Percentiles rank a stretch among this genome's conserved stretches.
Evolutionary conservation across 2,113 vertebrate genomes (phyloP).

Genomic region (Callorhinus ursinus): DNA sequence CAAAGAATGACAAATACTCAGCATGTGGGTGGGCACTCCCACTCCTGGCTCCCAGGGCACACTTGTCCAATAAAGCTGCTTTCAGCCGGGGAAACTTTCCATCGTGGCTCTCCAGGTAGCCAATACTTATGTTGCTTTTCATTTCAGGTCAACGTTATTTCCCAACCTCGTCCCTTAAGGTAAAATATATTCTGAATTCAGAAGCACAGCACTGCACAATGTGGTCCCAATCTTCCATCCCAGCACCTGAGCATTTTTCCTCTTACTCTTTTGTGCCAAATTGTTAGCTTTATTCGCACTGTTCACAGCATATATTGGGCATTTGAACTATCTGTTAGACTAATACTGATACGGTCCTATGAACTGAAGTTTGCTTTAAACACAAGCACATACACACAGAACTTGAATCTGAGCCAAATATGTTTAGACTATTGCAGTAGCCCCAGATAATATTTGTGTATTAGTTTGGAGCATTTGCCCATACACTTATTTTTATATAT

Average conservation of each 20-base stretch:
- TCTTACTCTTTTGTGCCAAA: not conserved
- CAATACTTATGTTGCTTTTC: not conserved
- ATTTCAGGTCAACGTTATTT: not conserved
- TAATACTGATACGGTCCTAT: not conserved
- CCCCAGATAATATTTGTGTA: not conserved
- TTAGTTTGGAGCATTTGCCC: not conserved
- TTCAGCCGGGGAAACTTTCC: not conserved
- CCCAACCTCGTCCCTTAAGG: not conserved
- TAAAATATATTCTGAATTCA: not conserved
- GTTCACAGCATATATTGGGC: not conserved
- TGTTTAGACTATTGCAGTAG: not conserved
- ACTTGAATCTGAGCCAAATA: conserved; percentile 31
- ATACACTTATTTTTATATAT: not conserved
- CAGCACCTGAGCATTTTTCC: not conserved
- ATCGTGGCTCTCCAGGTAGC: not conserved
- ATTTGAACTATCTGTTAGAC: not conserved
- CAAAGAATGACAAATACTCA: not conserved
- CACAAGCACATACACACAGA: not conserved
- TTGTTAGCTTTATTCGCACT: not conserved
- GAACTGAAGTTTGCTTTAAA: conserved; percentile 24
- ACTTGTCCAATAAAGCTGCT: not conserved
- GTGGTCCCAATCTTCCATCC: not conserved
- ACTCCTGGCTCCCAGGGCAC: fast-evolving
- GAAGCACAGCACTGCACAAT: not conserved
- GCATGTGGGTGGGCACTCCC: too few species aligned